Evolutionary conservation across 1,140 invertebrate genomes (phyloP).

Genomic region (Aleiodes sp.): DNA sequence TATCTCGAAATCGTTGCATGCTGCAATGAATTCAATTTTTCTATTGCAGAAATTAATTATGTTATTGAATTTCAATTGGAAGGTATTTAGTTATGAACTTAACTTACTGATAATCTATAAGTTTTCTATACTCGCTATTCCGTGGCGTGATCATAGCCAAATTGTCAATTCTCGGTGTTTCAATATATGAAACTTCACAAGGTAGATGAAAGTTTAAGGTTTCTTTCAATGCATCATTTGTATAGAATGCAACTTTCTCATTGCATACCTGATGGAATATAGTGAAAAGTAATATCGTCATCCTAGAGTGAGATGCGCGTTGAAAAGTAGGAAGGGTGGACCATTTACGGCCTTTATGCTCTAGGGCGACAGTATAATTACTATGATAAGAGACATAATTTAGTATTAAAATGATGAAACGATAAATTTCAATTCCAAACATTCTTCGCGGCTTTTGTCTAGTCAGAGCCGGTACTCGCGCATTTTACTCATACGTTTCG

Average conservation of each 20-base stretch:
- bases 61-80: neutral
- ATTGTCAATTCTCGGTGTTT: constrained; percentile 28
- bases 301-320: too few species aligned
- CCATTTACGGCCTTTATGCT: too few species aligned
- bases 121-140: constrained; percentile 31
- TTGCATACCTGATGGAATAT: constrained; percentile 32
- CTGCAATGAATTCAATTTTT: neutral
- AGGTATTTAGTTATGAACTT: neutral
- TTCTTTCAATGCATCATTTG: constrained; percentile 25
- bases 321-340: too few species aligned
- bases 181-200: constrained; percentile 31
- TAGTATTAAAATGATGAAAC: too few species aligned
- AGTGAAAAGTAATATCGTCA: neutral
- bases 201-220: constrained; percentile 18
- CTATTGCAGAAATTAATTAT: too few species aligned
- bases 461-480: too few species aligned
- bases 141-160: constrained; percentile 24
- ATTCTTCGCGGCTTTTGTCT: too few species aligned
- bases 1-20: neutral
- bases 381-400: too few species aligned
- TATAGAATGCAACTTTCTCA: constrained; percentile 35
- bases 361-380: too few species aligned
- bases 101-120: constrained; percentile 42
- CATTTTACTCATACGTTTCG: too few species aligned
- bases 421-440: constrained; percentile 9